A percentile compares a stretch with the other conserved stretches of the same genome.
These are phyloP conservation scores for Varroa destructor DNA, from an alignment of 1,140 invertebrate genomes.

Conservation along the genomic window DNA sequence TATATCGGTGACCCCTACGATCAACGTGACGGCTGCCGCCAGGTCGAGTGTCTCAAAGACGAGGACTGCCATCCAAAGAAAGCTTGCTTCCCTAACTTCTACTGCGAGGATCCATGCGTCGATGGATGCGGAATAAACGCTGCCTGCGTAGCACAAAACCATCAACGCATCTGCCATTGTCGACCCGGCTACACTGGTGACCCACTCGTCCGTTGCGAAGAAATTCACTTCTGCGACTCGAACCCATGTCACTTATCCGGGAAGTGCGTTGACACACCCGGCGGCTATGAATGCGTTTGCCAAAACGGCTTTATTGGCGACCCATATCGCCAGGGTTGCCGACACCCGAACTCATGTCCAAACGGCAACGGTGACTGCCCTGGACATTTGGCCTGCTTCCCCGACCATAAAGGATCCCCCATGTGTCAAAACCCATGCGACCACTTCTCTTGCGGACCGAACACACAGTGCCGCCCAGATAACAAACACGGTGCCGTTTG, in stretches of 20 bases:
- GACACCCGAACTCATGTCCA: constrained; percentile 54
- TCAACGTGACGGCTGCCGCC: constrained; percentile 52
- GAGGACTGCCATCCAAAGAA: constrained; percentile 62
- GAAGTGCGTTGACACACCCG: constrained; percentile 53
- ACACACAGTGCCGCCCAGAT: constrained; percentile 54
- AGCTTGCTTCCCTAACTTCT: constrained; percentile 54
- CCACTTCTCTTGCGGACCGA: constrained; percentile 59
- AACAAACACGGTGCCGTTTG: constrained; percentile 58
- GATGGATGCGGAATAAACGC: constrained; percentile 61
- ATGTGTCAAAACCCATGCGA: constrained; percentile 66
- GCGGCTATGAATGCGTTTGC: constrained; percentile 57
- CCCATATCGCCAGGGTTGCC: constrained; percentile 52
- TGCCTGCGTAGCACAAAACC: constrained; percentile 70
- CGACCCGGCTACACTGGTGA: constrained; percentile 45
- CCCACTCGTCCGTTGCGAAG: constrained; percentile 41
- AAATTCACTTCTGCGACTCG: constrained; percentile 48
- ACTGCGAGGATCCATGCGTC: constrained; percentile 53
- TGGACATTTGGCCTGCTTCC: constrained; percentile 54
- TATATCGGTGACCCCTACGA: constrained; percentile 70
- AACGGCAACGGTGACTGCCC: constrained; percentile 62
- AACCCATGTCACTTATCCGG: constrained; percentile 67
- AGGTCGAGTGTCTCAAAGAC: constrained; percentile 60
- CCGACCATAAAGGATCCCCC: constrained; percentile 51
- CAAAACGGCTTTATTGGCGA: constrained; percentile 60
- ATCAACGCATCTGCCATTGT: constrained; percentile 59